phyloP scores from a whole-genome alignment of 2,888 invertebrate genomes.

The Trachelus tabidus region DNA sequence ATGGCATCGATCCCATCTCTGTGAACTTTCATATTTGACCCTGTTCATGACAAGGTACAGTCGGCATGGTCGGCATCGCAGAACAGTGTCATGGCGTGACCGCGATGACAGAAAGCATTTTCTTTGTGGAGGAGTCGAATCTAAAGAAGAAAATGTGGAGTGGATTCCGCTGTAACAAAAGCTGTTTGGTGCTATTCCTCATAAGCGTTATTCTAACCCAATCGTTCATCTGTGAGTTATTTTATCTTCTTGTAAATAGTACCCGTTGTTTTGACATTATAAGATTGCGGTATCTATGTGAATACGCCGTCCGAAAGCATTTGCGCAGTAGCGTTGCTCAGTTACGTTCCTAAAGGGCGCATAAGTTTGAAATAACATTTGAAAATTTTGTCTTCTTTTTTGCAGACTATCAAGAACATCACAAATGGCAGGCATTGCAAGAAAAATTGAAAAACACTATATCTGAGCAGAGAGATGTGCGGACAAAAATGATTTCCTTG shows the following conservation, averaged over 20 bases:
- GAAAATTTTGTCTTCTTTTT: constrained; percentile 8
- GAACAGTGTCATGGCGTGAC: constrained; percentile 46
- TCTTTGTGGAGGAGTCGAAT: constrained; percentile 32
- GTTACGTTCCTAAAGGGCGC: neutral
- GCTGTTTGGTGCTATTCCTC: constrained; percentile 35
- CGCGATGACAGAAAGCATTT: constrained; percentile 41
- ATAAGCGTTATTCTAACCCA: constrained; percentile 39
- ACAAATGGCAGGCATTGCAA: constrained; percentile 29
- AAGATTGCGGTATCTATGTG: neutral
- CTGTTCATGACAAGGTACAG: neutral
- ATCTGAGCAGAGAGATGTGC: neutral
- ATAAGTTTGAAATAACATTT: neutral
- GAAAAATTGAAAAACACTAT: constrained; percentile 23
- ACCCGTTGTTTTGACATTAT: neutral
- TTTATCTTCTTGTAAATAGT: neutral
- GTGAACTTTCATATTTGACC: neutral
- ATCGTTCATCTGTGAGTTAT: constrained; percentile 43
- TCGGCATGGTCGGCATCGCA: constrained; percentile 4
- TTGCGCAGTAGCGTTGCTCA: neutral
- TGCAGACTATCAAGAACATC: constrained; percentile 33
- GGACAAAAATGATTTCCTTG: neutral
- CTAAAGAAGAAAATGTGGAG: constrained; percentile 45
- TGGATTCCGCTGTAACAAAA: constrained; percentile 35
- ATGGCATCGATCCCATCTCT: neutral
- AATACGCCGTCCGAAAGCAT: neutral